Base-by-base conservation (phyloP, 2,888 invertebrate species). In the Boloria euphrosyne region DNA sequence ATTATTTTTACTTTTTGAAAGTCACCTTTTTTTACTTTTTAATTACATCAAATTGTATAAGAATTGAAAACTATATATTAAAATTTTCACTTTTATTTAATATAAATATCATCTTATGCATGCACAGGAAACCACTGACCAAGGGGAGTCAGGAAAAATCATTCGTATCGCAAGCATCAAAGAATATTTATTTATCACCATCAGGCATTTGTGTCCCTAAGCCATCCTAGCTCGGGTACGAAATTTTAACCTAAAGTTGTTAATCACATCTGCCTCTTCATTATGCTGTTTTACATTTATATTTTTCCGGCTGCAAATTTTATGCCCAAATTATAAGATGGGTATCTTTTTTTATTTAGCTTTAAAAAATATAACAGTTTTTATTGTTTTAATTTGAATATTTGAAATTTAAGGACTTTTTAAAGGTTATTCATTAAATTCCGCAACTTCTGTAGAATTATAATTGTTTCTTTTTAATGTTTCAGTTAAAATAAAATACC, bases 111-210 rank as follows among this genome's bases (percentile, higher is more conserved):
- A 31, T 31, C 31, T 14, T 6, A 14, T 13, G 13, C 13, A 17
- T 7, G 3, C 51, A 51, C 0, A 13, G n/a, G 14, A 31, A 31
- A 10, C n/a, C 52, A 53, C 52, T 4, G 14, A n/a, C 3, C 16
- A 7, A 44, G 4, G 6, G 2, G 18, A 61, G 51, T 18, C 46
- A 50, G 13, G 55, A n/a, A 63, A 14, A 61, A 55, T 50, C 55
- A 49, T 27, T 16, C 38, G 13, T 13, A 16, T 77, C 71, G 75
- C 80, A 78, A 82, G 79, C 78, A 80, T 79, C 78, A 79, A 80
- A 82, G 81, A 81, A 78, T 74, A 73, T 80, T 78, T 73, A 78
- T 80, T 80, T 82, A 80, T 81, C 77, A 52, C 71, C 70, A 73
- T 74, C 74, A 68, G 67, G 73, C 73, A 82, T 86, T 85, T 80